Base-by-base conservation (phyloP, 2,113 vertebrate genomes). In the Melanocharis versteri region DNA sequence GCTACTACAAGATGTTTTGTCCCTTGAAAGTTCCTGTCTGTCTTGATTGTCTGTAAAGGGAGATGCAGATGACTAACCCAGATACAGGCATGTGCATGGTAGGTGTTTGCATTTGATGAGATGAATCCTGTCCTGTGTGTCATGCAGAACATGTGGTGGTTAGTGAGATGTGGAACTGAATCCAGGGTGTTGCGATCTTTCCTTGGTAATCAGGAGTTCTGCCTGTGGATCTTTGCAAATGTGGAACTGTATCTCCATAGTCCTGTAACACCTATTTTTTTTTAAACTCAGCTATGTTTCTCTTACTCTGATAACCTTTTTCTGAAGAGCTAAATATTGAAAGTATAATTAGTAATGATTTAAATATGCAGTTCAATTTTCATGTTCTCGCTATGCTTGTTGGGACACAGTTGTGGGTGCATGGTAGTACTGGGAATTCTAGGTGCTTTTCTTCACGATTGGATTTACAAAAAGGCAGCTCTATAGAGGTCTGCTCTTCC, bases 371-470 rank as follows among this genome's bases (percentile, higher is more conserved):
- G 7, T 40, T 48, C 11, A 35, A 0, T 92, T 78, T 73, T 42
- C 20, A 8, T 44, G 16, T 77, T 72, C 31, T 81, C 0, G 0
- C 13, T 69, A 20, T 83, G 35, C 53, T 60, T 60, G 13, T 69
- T 89, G 53, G 39, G 18, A 42, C 13, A 6, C 22, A 37, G 12
- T 56, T 42, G 0, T 50, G 33, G 48, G 17, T 68, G 10, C 30
- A 7, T 73, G 50, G 78, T 45, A 60, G 19, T 80, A 23, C 18
- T 56, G 7, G 37, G 27, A 70, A 57, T 87, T 90, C 45, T 51
- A 37, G 5, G 6, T 33, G 3, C 26, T 72, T 83, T 91, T 64
- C 21, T 87, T 93, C 1, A 4, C 0, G 0, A 28, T 18, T 53
- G 23, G 24, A 21, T 22, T 83, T 77, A 47, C 30, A 54, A 27